phyloP scores from a whole-genome alignment of 2,113 vertebrate species.

The Labeo catla region DNA sequence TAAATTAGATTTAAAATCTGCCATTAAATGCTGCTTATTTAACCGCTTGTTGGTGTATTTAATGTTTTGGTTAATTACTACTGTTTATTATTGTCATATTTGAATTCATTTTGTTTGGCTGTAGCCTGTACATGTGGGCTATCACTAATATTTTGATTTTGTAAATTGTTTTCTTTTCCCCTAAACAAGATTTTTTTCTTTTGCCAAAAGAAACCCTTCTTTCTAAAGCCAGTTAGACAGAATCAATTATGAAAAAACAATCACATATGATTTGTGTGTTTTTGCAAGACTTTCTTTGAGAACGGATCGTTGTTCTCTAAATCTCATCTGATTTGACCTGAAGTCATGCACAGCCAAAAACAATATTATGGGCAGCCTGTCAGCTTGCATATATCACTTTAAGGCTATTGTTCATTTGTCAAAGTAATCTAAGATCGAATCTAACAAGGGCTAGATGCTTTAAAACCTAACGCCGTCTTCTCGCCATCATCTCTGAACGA shows the following conservation, averaged over 20 bases:
- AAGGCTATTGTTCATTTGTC: constrained; percentile 25
- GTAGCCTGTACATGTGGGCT: neutral
- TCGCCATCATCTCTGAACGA: constrained; percentile 6
- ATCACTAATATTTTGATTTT: neutral
- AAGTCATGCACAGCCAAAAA: constrained; percentile 30
- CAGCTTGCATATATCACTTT: constrained; percentile 34
- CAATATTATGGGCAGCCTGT: constrained; percentile 18
- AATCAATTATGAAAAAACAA: constrained; percentile 24
- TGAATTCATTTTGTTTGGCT: neutral
- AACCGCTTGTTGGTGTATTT: neutral
- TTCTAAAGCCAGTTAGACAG: neutral
- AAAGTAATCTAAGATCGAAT: constrained; percentile 19
- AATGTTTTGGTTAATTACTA: neutral
- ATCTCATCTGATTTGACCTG: constrained; percentile 35
- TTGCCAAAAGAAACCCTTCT: neutral
- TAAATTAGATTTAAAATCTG: no score
- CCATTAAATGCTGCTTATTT: neutral
- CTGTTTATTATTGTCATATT: neutral
- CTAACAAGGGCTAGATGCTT: neutral
- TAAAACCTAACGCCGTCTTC: neutral
- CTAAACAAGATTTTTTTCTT: neutral
- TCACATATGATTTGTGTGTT: constrained; percentile 20
- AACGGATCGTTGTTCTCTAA: neutral
- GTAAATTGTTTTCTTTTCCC: neutral
- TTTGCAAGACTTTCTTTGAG: neutral